Base-by-base conservation (phyloP, 2,113 vertebrate species). In the Euleptes europaea region DNA sequence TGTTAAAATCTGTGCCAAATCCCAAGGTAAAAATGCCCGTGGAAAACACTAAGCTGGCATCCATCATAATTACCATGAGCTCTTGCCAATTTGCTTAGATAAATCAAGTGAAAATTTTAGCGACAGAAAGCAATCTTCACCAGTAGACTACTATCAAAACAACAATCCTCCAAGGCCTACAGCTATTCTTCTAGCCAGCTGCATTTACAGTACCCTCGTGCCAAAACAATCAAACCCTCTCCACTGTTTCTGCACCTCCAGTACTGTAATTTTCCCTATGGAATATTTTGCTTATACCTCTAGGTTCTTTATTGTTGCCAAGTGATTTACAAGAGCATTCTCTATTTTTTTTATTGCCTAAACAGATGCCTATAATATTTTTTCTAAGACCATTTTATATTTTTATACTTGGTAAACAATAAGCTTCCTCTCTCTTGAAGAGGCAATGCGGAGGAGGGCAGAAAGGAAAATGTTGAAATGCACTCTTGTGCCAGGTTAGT, bases 41-140 rank as follows among this genome's bases (percentile, higher is more conserved):
- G 54, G 76, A 85, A 77, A 85, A 60, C 65, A 71, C 67, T 35
- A 79, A 12, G 8, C 5, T 80, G 77, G 51, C 69, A 80, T 73
- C 84, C 47, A 42, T 80, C 42, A 73, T 80, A 80, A 80, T 80
- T 72, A 78, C 33, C 67, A 85, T 79, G 54, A 51, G 69, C 6
- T 85, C 54, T 65, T 35, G 77, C 84, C 67, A 80, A 72, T 35
- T 40, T 65, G 54, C 69, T 71, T 65, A 33, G 51, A 80, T 80
- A 85, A 80, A 63, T 80, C 77, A 85, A 80, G 60, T 80, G 77
- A 85, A 85, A 85, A 85, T 80, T 47, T 73, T 47, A 85, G 84
- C 67, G 71, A 73, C 84, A 73, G 69, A 85, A 85, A 80, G 67
- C 69, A 49, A 80, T 85, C 80, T 80, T 65, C 84, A 80, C 84